Evolutionary conservation across 1,140 invertebrate genomes (phyloP), one percentile per base, ranked within the genome.

Genomic region (Formica exsecta): DNA sequence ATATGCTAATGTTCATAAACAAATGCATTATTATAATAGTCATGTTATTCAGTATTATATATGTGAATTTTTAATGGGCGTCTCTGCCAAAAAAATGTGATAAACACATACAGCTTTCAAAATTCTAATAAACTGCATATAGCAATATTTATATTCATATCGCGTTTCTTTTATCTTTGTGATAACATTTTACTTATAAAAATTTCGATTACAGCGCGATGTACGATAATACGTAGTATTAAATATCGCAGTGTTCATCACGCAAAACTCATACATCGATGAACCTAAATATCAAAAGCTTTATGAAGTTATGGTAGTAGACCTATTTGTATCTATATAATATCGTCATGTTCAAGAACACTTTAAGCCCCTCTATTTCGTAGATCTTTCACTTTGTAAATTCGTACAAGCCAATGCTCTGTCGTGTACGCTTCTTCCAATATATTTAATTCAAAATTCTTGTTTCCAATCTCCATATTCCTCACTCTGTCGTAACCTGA

Each of bases 371-470:
- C 98, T 91, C 98, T 95, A 94, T 99, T 99, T 81, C 97, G 97
- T 88, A 98, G 95, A 93, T 98, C 97, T 95, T 99, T 99, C 13
- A 99, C 98, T 96, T 98, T 98, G 94, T 99, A 99, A 92, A 99
- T 99, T 89, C 98, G 96, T 57, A 99, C 98, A 48, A 99, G 96
- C 98, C 98, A 99, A 95, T 99, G 98, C 93, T 99, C 98, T 0
- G 98, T 98, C 4, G 98, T 99, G 93, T 99, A 99, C 0, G 98
- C 98, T 95, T 99, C 98, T 95, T 99, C 98, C 5, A 99, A 94
- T 0, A 98, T 98, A 92, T 99, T 98, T 57, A 99, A 95, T 94
- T 99, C 98, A 95, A 99, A 99, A 93, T 99, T 98, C 95, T 99
- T 99, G 94, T 99, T 98, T 74, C 98, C 98, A 90, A 99, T 99